Conservation (phyloP, 2,113 vertebrate genomes). For the Bubo blakistoni region DNA sequence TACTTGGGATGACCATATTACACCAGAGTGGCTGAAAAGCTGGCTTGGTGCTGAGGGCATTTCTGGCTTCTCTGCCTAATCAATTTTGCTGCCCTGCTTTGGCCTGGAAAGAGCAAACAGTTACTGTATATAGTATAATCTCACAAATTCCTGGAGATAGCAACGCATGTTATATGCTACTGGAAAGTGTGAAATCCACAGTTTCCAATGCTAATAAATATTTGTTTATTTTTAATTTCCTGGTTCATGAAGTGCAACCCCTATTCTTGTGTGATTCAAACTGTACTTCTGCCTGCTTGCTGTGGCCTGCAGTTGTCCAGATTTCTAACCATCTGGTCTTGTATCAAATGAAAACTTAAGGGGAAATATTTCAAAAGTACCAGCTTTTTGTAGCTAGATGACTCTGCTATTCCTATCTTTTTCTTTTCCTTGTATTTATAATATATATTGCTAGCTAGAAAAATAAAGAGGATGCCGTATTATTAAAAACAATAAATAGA, state of each 20-base stretch:
- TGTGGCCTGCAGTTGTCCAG: fast-evolving
- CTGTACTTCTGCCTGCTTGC: not conserved
- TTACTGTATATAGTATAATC: not conserved
- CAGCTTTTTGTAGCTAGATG: not conserved
- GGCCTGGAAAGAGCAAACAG: not conserved
- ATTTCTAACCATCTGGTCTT: not conserved
- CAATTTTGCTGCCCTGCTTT: not conserved
- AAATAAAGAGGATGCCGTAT: not conserved
- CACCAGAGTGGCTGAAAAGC: not conserved
- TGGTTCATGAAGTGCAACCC: not conserved
- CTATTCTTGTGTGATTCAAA: not conserved
- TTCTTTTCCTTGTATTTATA: not conserved
- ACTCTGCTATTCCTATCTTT: not conserved
- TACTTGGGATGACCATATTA: not conserved
- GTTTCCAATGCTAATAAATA: not conserved
- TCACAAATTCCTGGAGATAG: not conserved
- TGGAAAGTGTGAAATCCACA: not conserved
- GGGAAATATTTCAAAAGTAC: not conserved
- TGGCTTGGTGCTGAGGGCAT: not conserved
- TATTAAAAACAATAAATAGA: not conserved
- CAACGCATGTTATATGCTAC: not conserved
- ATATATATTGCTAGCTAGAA: not conserved
- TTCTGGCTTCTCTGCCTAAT: not conserved
- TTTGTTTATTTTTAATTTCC: conserved; percentile 20
- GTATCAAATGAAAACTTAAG: not conserved